Evolutionary conservation across 2,797 vertebrate species (phyloP).

Genomic region (Decapterus maruadsi): DNA sequence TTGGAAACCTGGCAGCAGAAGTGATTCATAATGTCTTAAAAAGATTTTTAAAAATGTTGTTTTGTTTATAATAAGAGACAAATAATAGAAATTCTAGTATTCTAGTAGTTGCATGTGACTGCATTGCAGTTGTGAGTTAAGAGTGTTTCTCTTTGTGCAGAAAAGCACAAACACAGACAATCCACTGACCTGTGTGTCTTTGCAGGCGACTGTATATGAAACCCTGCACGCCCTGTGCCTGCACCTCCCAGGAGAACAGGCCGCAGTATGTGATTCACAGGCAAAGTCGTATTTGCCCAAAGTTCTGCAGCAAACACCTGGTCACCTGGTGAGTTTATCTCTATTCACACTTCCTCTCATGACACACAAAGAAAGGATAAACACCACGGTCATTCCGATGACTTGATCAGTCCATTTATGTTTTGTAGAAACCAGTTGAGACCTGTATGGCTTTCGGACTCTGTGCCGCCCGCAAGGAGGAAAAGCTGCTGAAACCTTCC

Average conservation of each 20-base stretch:
- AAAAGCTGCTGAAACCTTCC: constrained; percentile 32
- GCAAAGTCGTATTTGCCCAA: constrained; percentile 71
- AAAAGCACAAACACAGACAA: neutral
- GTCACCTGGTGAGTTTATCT: constrained; percentile 55
- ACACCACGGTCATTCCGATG: neutral
- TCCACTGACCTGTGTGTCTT: constrained; percentile 10
- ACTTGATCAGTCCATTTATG: neutral
- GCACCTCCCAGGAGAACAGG: constrained; percentile 55
- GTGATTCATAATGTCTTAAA: neutral
- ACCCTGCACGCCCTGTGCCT: constrained; percentile 67
- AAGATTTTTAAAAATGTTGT: neutral
- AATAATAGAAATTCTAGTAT: neutral
- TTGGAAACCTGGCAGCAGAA: neutral
- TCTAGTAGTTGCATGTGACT: no score
- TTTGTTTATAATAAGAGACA: neutral
- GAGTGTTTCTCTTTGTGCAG: neutral
- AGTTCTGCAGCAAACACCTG: constrained; percentile 67
- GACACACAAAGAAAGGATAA: neutral
- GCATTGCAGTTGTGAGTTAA: no score
- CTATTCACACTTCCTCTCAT: neutral
- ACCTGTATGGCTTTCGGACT: constrained; percentile 79
- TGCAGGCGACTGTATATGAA: constrained; percentile 66
- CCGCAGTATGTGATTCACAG: constrained; percentile 63
- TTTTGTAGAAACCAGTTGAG: constrained; percentile 70
- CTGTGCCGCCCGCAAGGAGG: constrained; percentile 62